Evolutionary conservation across 2,113 vertebrate genomes (phyloP), one percentile per base, ranked within the genome.

Genomic region (Mixornis gularis): DNA sequence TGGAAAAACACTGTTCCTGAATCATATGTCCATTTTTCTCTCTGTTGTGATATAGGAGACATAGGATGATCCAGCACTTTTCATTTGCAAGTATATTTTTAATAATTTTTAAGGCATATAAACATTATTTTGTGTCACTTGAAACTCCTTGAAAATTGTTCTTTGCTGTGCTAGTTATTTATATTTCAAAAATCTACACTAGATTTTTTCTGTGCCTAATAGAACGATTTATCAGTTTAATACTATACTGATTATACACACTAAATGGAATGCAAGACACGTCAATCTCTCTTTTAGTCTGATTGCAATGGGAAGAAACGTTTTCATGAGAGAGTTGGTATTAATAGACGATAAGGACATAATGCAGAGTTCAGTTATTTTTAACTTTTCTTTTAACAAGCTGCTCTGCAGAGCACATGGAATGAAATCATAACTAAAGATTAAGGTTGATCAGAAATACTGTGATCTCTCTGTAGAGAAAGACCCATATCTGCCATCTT

Each of bases 301-400:
- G 91, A 96, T 94, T 96, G 68, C 93, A 94, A 92, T 92, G 73
- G 89, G 93, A 96, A 92, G 94, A 81, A 95, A 72, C 17, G 2
- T 91, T 93, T 93, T 93, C 78, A 27, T 58, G 83, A 80, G 85
- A 90, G 85, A 94, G 66, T 29, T 27, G 55, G 46, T 94, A 93
- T 95, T 94, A 96, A 95, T 96, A 96, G 92, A 95, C 78, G 70
- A 96, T 94, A 94, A 93, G 84, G 83, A 80, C 72, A 92, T 90
- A 96, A 95, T 64, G 62, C 64, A 83, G 92, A 85, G 62, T 93
- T 95, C 71, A 83, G 92, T 92, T 96, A 97, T 95, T 96, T 96
- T 97, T 96, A 95, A 93, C 92, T 94, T 94, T 95, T 79, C 76
- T 90, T 94, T 92, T 95, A 95, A 93, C 64, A 96, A 95, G 66